Evolutionary conservation across 2,113 vertebrate genomes (phyloP).

Genomic region (Gavialis gangeticus): DNA sequence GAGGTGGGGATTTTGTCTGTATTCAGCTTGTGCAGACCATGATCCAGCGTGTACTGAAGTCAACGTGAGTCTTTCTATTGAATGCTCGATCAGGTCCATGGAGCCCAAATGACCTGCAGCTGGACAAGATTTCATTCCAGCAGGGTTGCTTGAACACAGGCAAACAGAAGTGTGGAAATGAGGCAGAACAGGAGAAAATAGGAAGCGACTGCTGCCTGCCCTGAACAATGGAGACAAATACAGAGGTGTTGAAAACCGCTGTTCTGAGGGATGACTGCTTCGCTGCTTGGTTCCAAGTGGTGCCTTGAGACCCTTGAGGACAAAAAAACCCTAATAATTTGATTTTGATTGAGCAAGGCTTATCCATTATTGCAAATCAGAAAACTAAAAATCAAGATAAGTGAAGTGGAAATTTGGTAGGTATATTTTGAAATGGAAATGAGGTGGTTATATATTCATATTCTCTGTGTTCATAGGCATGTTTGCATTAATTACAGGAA

Average conservation of each 20-base stretch:
- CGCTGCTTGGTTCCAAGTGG: neutral
- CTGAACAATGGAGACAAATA: neutral
- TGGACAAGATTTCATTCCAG: neutral
- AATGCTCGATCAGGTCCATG: neutral
- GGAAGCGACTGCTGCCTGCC: neutral
- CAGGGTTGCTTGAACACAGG: neutral
- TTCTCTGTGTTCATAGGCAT: slow-evolving; percentile 81
- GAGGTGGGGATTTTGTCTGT: slow-evolving; percentile 2
- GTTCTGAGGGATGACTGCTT: neutral
- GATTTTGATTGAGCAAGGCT: slow-evolving; percentile 28
- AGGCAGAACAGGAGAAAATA: slow-evolving; percentile 16
- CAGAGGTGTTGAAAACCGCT: neutral
- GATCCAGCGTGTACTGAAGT: neutral
- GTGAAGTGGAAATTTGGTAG: slow-evolving; percentile 77
- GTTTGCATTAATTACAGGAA: slow-evolving; percentile 86
- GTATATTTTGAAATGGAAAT: slow-evolving; percentile 83
- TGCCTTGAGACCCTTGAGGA: neutral
- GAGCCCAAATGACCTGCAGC: neutral
- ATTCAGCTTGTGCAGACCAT: neutral
- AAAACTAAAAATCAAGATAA: slow-evolving; percentile 74
- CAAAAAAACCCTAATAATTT: accelerated
- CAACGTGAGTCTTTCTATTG: neutral
- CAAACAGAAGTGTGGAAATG: neutral
- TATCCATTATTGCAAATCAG: slow-evolving; percentile 71
- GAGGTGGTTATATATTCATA: slow-evolving; percentile 81